A percentile compares a stretch with the other conserved stretches of the same genome.
Conservation (phyloP, 2,113 vertebrate genomes). For the Ptyas mucosa region DNA sequence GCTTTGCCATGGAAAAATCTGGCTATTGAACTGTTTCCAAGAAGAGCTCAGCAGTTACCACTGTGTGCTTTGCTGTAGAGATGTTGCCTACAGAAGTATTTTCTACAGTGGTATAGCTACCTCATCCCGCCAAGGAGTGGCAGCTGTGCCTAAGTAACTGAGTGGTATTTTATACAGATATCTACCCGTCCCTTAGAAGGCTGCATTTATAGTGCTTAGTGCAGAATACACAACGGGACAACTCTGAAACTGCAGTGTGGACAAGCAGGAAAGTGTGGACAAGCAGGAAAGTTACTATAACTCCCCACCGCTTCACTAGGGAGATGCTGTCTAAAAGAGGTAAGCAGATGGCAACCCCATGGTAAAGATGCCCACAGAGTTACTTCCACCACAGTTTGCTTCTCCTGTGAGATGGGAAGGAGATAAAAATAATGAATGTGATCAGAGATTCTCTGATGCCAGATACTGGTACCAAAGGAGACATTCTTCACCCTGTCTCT, state of each 20-base stretch:
- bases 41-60: background rate
- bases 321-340: background rate
- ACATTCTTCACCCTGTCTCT: background rate
- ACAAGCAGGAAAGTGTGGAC: background rate
- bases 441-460: background rate
- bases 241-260: background rate
- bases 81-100: background rate
- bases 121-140: background rate
- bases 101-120: background rate
- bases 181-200: background rate
- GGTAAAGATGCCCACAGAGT: background rate
- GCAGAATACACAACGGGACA: background rate
- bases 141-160: background rate
- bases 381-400: background rate
- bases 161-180: background rate
- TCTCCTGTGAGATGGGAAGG: background rate
- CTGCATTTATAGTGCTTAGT: background rate
- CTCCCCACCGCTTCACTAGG: background rate
- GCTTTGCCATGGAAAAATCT: background rate
- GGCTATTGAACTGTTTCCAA: background rate
- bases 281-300: background rate
- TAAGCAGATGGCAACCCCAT: background rate
- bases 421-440: background rate
- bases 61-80: background rate
- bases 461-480: background rate